Base-by-base conservation (phyloP, 2,888 invertebrate species). In the Epistrophe grossulariae region DNA sequence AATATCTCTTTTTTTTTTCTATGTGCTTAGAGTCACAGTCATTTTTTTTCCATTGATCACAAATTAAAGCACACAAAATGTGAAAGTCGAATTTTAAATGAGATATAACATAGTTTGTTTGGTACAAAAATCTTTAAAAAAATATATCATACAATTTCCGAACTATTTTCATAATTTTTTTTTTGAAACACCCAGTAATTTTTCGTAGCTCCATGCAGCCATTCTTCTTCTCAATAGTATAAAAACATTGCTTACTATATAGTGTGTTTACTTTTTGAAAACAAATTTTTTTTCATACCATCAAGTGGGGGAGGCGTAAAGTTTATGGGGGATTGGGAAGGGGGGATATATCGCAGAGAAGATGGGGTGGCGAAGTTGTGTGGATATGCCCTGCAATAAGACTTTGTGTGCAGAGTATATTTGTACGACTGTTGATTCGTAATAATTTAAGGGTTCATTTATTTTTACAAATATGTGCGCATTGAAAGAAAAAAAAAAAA, bases 361-460 rank as follows among this genome's bases (percentile, higher is more conserved):
- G 10, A 50, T 19, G 66, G 48, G 43, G 11, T 38, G 43, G 59
- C 17, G 19, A 31, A 17, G 35, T 50, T 10, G 35, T 10, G 35
- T 35, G 13, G 31, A 19, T 38, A 68, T 68, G 31, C 68, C 50
- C 48, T 68, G 60, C 48, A 72, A 35, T 64, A 66, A 45, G 64
- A 45, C n/a, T 45, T 19, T 40, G 19, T 50, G 40, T 43, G 19
- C 62, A 55, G 45, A 45, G 45, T 45, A 5, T 31, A 5, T 31
- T 31, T 35, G 17, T 48, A 35, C 35, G 31, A 72, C 64, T 64
- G 66, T 66, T 52, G 76, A 84, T 80, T 80, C 74, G 82, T 82
- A 85, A 85, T 85, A 85, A 85, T 79, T 83, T 85, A 87, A 87
- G 82, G 87, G 87, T 83, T 83, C 79, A 87, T 87, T 87, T 87